Evolutionary conservation across 2,888 invertebrate genomes (phyloP).

Genomic region (Tetropium fuscum): DNA sequence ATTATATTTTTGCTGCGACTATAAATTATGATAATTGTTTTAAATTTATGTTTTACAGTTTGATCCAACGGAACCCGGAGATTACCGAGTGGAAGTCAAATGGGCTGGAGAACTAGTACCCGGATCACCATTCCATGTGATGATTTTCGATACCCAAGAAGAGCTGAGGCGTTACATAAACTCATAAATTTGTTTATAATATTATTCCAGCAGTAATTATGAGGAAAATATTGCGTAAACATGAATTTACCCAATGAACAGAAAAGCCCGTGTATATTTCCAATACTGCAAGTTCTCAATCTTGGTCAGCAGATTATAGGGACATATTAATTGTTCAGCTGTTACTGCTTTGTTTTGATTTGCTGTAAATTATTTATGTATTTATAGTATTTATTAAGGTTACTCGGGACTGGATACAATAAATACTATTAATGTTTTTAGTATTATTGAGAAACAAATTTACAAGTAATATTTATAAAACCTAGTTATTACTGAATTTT

Average conservation of each 20-base stretch:
- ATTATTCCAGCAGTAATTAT: neutral
- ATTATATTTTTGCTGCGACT: too few species aligned
- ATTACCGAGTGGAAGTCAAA: conserved; percentile 96
- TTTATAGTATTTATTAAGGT: conserved; percentile 20
- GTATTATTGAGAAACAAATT: conserved; percentile 8
- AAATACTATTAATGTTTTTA: conserved; percentile 24
- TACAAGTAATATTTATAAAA: conserved; percentile 23
- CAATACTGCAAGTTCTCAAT: neutral
- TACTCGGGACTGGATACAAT: conserved; percentile 24
- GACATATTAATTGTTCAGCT: neutral
- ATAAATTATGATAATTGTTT: too few species aligned
- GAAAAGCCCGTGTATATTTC: neutral
- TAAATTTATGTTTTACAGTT: conserved; percentile 69
- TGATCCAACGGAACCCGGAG: conserved; percentile 98
- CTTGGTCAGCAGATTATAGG: too few species aligned
- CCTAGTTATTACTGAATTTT: conserved; percentile 31
- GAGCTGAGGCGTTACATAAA: conserved; percentile 82
- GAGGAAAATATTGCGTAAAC: neutral
- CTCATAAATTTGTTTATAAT: conserved; percentile 49
- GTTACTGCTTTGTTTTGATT: conserved; percentile 1
- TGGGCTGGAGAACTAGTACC: conserved; percentile 99
- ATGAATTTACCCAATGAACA: neutral
- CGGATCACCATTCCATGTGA: conserved; percentile 97
- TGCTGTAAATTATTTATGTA: conserved; percentile 24
- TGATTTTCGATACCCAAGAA: conserved; percentile 99